These are phyloP conservation scores for Spea bombifrons DNA, from an alignment of 2,113 vertebrate species.

Conservation along the genomic window DNA sequence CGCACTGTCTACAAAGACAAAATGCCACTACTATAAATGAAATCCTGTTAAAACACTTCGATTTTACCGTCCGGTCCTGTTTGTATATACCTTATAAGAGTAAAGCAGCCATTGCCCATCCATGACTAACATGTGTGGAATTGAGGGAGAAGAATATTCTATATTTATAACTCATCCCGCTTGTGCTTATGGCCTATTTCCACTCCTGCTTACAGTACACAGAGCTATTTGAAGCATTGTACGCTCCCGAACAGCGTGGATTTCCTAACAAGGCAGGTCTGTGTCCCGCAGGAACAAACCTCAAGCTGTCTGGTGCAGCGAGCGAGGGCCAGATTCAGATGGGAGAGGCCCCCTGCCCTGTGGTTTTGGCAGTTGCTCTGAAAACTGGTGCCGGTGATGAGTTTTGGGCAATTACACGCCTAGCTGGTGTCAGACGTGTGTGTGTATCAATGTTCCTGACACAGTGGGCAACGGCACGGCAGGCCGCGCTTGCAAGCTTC, in stretches of 20 bases:
- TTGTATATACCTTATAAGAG: conserved; percentile 88
- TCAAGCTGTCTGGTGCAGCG: conserved; percentile 58
- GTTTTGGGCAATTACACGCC: conserved; percentile 55
- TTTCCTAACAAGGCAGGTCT: conserved; percentile 83
- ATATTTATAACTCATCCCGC: conserved; percentile 84
- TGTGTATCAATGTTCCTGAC: conserved; percentile 45
- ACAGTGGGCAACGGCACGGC: background rate
- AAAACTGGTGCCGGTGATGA: conserved; percentile 52
- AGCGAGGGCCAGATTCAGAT: conserved; percentile 49
- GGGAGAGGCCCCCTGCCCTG: conserved; percentile 55
- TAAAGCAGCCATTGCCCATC: conserved; percentile 74
- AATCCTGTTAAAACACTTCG: conserved; percentile 52
- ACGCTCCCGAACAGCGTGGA: conserved; percentile 71
- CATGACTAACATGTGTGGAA: conserved; percentile 80
- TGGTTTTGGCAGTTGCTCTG: conserved; percentile 57
- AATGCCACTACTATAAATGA: background rate
- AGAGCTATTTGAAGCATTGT: conserved; percentile 78
- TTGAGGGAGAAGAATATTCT: conserved; percentile 72
- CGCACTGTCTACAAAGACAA: background rate
- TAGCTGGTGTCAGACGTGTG: conserved; percentile 33
- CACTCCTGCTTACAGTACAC: conserved; percentile 73
- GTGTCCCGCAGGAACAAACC: conserved; percentile 69
- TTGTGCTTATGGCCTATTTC: conserved; percentile 74
- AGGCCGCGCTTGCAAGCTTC: conserved; percentile 9
- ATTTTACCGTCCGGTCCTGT: conserved; percentile 70